phyloP scores from a whole-genome alignment of 35 echinoderm and acorn worm genomes.

The Apostichopus japonicus region DNA sequence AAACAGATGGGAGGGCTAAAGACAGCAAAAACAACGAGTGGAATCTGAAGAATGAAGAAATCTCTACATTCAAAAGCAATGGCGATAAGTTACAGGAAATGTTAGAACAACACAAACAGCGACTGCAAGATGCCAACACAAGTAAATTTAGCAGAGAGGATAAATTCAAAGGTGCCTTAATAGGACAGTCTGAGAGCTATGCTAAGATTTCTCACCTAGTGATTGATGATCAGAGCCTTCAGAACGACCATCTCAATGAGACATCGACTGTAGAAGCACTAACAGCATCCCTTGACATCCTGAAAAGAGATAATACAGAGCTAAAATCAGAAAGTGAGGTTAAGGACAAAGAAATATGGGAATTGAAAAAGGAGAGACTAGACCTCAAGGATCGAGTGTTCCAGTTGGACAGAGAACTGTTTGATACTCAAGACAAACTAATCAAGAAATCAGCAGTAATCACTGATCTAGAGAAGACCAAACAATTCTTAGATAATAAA shows the following conservation, averaged over 20 bases:
- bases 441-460: neutral
- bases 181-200: neutral
- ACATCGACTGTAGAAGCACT: neutral
- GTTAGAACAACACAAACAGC: neutral
- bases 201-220: neutral
- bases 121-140: neutral
- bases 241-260: neutral
- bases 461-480: neutral
- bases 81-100: neutral
- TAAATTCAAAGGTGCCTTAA: neutral
- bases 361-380: neutral
- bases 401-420: neutral
- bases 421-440: neutral
- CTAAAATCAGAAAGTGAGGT: neutral
- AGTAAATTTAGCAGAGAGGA: neutral
- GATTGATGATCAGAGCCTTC: neutral
- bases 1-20: slow-evolving; percentile 2
- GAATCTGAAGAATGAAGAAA: neutral
- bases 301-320: neutral
- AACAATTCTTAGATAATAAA: neutral
- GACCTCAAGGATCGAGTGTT: neutral
- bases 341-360: neutral
- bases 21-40: neutral
- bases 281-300: neutral
- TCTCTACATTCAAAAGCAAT: neutral